Conservation (phyloP, 1,140 invertebrate species). For the Drosophila persimilis region DNA sequence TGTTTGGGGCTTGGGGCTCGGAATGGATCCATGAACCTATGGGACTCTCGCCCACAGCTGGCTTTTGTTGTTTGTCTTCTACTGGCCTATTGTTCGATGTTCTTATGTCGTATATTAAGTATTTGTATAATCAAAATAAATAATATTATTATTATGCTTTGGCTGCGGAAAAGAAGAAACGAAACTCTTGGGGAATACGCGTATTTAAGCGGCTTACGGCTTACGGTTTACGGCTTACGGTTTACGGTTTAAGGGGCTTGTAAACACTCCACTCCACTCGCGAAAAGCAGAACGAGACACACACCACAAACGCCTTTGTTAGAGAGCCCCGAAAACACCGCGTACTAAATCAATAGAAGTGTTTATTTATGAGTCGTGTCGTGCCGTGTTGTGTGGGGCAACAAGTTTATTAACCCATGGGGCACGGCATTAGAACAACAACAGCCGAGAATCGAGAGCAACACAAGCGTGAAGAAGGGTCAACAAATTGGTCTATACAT, state of each 20-base stretch:
- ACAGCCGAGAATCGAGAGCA: not conserved
- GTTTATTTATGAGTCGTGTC: slow-evolving; percentile 62
- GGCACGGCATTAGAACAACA: slow-evolving; percentile 32
- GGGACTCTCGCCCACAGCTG: slow-evolving; percentile 20
- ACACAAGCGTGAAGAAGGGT: slow-evolving; percentile 39
- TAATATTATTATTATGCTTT: slow-evolving; percentile 23
- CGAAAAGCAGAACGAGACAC: slow-evolving; percentile 18
- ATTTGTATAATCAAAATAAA: slow-evolving; percentile 56
- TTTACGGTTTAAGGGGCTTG: slow-evolving; percentile 40
- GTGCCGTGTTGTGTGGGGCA: slow-evolving; percentile 32
- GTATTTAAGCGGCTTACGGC: slow-evolving; percentile 61
- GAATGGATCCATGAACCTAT: no score
- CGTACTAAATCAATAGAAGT: slow-evolving; percentile 60
- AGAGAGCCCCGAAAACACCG: slow-evolving; percentile 2
- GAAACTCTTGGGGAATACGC: slow-evolving; percentile 10
- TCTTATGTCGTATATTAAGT: slow-evolving; percentile 27
- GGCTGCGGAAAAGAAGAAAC: slow-evolving; percentile 38
- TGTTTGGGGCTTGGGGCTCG: not conserved
- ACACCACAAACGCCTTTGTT: slow-evolving; percentile 43
- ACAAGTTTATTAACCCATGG: slow-evolving; percentile 74
- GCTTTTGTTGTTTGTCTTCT: slow-evolving; percentile 22
- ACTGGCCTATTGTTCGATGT: slow-evolving; percentile 22
- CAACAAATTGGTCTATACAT: slow-evolving; percentile 44
- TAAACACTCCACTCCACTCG: slow-evolving; percentile 35
- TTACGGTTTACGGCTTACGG: slow-evolving; percentile 53